A percentile compares a stretch with the other conserved stretches of the same genome.
Evolutionary conservation across 2,797 vertebrate genomes (phyloP).

Genomic region (Pipistrellus pygmaeus): DNA sequence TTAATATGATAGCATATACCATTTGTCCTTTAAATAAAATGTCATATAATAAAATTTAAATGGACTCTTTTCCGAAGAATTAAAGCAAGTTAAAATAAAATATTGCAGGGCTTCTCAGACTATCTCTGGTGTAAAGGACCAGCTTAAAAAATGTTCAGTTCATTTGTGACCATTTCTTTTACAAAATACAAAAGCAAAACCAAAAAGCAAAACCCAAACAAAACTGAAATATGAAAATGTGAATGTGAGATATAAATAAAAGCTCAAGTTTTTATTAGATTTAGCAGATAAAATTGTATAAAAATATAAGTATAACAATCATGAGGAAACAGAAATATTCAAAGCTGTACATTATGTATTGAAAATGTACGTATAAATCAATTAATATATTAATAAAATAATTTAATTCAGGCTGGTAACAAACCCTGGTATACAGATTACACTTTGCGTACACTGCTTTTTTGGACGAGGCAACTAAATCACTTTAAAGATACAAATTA

Average conservation of each 20-base stretch:
- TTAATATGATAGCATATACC: background rate
- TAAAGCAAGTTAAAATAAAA: constrained; percentile 29
- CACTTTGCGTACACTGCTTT: background rate
- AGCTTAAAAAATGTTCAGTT: background rate
- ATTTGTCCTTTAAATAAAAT: constrained; percentile 24
- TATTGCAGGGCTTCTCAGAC: background rate
- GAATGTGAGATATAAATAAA: constrained; percentile 39
- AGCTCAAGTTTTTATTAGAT: constrained; percentile 30
- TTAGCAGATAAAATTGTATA: constrained; percentile 5
- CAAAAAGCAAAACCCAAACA: background rate
- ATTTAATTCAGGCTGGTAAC: background rate
- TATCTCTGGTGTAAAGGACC: background rate
- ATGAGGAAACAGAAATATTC: constrained; percentile 6
- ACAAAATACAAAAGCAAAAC: background rate
- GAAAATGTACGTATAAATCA: constrained; percentile 4
- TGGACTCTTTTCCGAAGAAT: background rate
- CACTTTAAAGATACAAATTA: too few relatives aligned
- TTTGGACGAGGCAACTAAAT: background rate
- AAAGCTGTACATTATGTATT: background rate
- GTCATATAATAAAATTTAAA: constrained; percentile 35
- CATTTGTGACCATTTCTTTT: background rate
- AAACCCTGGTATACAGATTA: background rate
- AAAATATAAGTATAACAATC: constrained; percentile 26
- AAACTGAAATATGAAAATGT: background rate
- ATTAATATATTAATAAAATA: constrained; percentile 17